phyloP scores from a whole-genome alignment of 2,888 invertebrate genomes.

The Drosophila rubida region DNA sequence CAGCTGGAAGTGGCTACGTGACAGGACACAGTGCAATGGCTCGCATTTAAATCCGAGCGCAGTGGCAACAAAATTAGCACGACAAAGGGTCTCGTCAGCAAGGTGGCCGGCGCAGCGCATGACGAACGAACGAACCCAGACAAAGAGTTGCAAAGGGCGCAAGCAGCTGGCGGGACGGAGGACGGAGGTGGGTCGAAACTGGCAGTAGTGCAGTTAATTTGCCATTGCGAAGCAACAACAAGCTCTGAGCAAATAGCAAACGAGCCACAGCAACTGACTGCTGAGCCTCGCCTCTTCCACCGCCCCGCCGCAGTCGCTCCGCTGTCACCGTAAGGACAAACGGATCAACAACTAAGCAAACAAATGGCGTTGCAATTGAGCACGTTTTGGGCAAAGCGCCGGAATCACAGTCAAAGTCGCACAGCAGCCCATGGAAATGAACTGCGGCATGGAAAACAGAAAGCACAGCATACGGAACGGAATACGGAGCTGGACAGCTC shows the following conservation, averaged over 20 bases:
- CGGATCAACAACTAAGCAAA: slow-evolving; percentile 78
- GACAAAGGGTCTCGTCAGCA: slow-evolving; percentile 65
- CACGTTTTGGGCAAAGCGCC: slow-evolving; percentile 75
- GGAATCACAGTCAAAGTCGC: slow-evolving; percentile 58
- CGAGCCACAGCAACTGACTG: slow-evolving; percentile 53
- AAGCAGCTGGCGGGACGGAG: neutral
- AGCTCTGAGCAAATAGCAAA: slow-evolving; percentile 74
- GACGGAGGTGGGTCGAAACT: neutral
- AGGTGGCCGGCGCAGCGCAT: slow-evolving; percentile 18
- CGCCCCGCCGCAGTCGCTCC: neutral
- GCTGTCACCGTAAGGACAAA: slow-evolving; percentile 22
- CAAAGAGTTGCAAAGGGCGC: neutral
- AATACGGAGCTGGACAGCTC: neutral
- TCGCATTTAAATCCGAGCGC: slow-evolving; percentile 77
- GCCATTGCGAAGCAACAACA: slow-evolving; percentile 66
- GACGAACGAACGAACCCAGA: neutral
- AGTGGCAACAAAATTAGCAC: slow-evolving; percentile 77
- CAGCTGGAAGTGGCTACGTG: slow-evolving; percentile 79
- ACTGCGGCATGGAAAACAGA: slow-evolving; percentile 50
- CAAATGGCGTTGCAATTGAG: slow-evolving; percentile 82
- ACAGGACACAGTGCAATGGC: slow-evolving; percentile 75
- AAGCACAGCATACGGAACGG: slow-evolving; percentile 9
- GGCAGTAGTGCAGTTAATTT: slow-evolving; percentile 71
- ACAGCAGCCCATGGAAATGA: slow-evolving; percentile 69
- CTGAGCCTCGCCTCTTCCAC: slow-evolving; percentile 22